Evolutionary conservation across 2,113 vertebrate species (phyloP).

Genomic region (Leptobrachium leishanense): DNA sequence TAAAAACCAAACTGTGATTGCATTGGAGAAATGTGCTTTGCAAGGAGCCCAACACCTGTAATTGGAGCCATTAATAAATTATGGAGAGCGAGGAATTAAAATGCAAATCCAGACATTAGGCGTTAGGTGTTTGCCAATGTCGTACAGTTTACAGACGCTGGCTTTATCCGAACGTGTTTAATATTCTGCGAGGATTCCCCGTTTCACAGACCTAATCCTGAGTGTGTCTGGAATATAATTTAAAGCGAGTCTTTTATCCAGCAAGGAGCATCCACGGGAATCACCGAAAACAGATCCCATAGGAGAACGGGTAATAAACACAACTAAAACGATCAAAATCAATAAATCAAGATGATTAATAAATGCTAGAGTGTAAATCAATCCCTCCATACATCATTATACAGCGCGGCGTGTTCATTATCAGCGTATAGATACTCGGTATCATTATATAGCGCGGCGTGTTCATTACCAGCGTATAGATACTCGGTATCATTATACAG

Average conservation of each 20-base stretch:
- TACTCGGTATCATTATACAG: too few species aligned
- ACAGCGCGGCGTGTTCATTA: too few species aligned
- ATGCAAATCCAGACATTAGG: slow-evolving; percentile 35
- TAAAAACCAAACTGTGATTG: not conserved
- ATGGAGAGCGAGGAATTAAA: slow-evolving; percentile 23
- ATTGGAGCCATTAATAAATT: slow-evolving; percentile 24
- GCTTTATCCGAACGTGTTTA: slow-evolving; percentile 28
- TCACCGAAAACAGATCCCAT: not conserved
- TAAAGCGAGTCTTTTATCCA: slow-evolving; percentile 3
- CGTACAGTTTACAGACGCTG: not conserved
- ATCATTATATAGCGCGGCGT: too few species aligned
- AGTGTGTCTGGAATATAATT: slow-evolving; percentile 22
- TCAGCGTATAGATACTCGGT: too few species aligned
- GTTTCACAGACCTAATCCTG: slow-evolving; percentile 7
- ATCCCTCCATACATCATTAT: too few species aligned
- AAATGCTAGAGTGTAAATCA: too few species aligned
- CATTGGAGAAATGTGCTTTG: not conserved
- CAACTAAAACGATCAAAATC: not conserved
- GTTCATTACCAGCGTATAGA: too few species aligned
- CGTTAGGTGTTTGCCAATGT: slow-evolving; percentile 9
- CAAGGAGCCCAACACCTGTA: not conserved
- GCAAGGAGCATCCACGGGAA: slow-evolving; percentile 1
- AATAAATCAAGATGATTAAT: too few species aligned
- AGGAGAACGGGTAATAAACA: not conserved
- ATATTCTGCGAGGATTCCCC: slow-evolving; percentile 34